Conservation (phyloP, 2,888 invertebrate species). For the Aporophyla lueneburgensis region DNA sequence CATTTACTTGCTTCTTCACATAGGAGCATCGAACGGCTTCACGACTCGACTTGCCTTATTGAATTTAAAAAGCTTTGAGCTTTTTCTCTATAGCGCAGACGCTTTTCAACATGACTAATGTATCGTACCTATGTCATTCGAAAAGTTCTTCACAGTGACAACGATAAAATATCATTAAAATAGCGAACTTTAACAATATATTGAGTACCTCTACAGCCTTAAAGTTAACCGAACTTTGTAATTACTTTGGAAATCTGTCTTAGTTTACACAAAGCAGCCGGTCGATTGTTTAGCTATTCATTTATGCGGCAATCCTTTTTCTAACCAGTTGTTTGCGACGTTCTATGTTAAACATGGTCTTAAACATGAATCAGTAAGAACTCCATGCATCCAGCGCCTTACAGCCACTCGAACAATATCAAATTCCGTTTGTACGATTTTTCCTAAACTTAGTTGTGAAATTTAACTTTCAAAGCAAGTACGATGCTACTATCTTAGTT, state of each 20-base stretch:
- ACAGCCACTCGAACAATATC: slow-evolving; percentile 31
- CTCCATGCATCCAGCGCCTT: slow-evolving; percentile 19
- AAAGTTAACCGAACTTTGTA: slow-evolving; percentile 47
- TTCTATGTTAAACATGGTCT: slow-evolving; percentile 16
- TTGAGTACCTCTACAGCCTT: slow-evolving; percentile 32
- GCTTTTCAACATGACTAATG: slow-evolving; percentile 38
- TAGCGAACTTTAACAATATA: slow-evolving; percentile 45
- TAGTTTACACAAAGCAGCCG: slow-evolving; percentile 40
- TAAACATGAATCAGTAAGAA: slow-evolving; percentile 32
- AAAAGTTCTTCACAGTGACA: slow-evolving; percentile 26
- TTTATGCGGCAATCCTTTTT: slow-evolving; percentile 38
- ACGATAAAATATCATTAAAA: slow-evolving; percentile 42
- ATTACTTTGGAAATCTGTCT: slow-evolving; percentile 51
- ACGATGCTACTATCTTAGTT: slow-evolving; percentile 12
- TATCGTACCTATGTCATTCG: slow-evolving; percentile 24
- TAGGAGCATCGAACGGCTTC: slow-evolving; percentile 59
- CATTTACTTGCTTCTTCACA: slow-evolving; percentile 64
- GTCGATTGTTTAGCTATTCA: slow-evolving; percentile 44
- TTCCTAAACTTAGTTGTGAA: slow-evolving; percentile 48
- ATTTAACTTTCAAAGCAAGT: slow-evolving; percentile 37
- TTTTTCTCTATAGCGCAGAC: slow-evolving; percentile 27
- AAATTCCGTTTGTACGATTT: slow-evolving; percentile 51
- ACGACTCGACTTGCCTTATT: slow-evolving; percentile 52
- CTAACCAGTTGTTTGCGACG: slow-evolving; percentile 4
- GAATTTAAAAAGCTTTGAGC: slow-evolving; percentile 51